Base-by-base conservation (phyloP, 2,113 vertebrate species). In the Plectropomus leopardus region DNA sequence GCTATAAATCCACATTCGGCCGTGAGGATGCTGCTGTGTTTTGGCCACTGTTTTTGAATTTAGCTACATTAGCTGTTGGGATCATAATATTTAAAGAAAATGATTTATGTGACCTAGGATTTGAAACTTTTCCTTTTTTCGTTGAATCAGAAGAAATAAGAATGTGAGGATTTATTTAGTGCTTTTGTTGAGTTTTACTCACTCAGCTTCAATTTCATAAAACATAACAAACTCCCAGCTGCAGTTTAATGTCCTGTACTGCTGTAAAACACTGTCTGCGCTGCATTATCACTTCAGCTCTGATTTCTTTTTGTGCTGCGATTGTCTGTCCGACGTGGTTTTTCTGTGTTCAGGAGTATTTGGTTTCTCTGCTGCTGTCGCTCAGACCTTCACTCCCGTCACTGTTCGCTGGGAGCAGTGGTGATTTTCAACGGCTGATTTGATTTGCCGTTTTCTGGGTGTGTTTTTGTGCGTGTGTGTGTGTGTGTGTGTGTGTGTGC, bases 221-320 rank as follows among this genome's bases (percentile, higher is more conserved):
- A 74, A 65, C 47, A 51, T 23, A 73, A 74, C 44, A 72, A 70
- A 77, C 54, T 3, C 50, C 65, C 79, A 74, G 76, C 88, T 74
- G 82, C 28, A 59, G 50, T 78, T 88, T 78, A 42, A 70, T 73
- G 72, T 73, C 45, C 67, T 23, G 32, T n/a, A 9, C 59, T 72
- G 80, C 30, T 76, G 77, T 86, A 63, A 84, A 83, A 82, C 32
- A 47, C 36, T 65, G 76, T 54, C 53, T 83, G 55, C 30, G 19
- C 54, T 76, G 44, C 73, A 71, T 83, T 78, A 83, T 77, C 72
- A 67, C 72, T 1, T 15, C n/a, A 19, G 61, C 70, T 72, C 79
- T 65, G 14, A 45, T 64, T 76, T 66, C 68, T 70, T 4, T 59
- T 4, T 59, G 42, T 28, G 34, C 32, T 14, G 44, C 11, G 36